phyloP scores from a whole-genome alignment of 2,888 invertebrate species.

The Tachystola acroxantha region DNA sequence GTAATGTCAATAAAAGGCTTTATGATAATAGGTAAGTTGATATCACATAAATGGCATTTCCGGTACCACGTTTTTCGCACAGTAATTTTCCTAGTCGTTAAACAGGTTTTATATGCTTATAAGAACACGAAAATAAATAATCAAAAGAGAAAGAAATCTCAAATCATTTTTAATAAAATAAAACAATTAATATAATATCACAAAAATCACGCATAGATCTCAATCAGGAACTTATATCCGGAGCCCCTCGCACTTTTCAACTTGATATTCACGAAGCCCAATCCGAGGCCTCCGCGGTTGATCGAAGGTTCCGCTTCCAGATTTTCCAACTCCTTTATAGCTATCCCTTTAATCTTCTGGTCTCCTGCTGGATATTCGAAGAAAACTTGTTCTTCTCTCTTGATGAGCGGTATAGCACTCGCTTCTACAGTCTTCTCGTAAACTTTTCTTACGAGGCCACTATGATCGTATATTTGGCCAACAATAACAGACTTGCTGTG shows the following conservation, averaged over 20 bases:
- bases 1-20: too few species aligned
- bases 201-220: slow-evolving; percentile 53
- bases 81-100: too few species aligned
- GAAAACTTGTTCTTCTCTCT: slow-evolving; percentile 42
- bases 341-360: slow-evolving; percentile 61
- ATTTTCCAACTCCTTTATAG: slow-evolving; percentile 60
- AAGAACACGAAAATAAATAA: too few species aligned
- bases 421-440: slow-evolving; percentile 39
- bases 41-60: too few species aligned
- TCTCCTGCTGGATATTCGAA: slow-evolving; percentile 47
- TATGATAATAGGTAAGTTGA: too few species aligned
- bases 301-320: slow-evolving; percentile 56
- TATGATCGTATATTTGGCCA: slow-evolving; percentile 46
- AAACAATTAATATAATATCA: background rate
- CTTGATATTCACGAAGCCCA: slow-evolving; percentile 54
- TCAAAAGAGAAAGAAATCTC: too few species aligned
- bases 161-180: background rate
- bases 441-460: slow-evolving; percentile 42
- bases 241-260: slow-evolving; percentile 63
- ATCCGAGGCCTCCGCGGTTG: slow-evolving; percentile 57
- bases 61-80: too few species aligned
- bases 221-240: slow-evolving; percentile 51
- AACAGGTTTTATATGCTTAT: too few species aligned
- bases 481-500: slow-evolving; percentile 45
- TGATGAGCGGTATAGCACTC: slow-evolving; percentile 38